Base-by-base conservation (phyloP, 2,888 invertebrate genomes). In the Ditula angustiorana region DNA sequence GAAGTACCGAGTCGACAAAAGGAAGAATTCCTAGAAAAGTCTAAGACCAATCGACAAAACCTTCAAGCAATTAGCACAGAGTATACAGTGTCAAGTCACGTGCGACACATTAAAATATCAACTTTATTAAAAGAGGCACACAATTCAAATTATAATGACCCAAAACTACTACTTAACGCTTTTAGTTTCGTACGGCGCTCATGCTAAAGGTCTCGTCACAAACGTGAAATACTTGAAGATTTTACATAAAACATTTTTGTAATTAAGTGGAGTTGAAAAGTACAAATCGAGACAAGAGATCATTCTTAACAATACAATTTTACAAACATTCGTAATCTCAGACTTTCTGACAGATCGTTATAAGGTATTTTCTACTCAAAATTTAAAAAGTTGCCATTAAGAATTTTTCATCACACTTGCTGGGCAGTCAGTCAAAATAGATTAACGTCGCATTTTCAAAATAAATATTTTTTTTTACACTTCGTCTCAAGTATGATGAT, bases 1-100 rank as follows among this genome's bases (percentile, higher is more conserved):
- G 62, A 62, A 62, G 62, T 49, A 37, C n/a, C 35, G 21, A 16
- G 8, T 37, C 13, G 24, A 37, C 37, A 21, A 47, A 23, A n/a
- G 47, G 26, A 50, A 50, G 28, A 50, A 23, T 16, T 28, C 19
- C 19, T 8, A 41, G 10, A 10, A 19, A 41, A 19, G 3, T n/a
- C 13, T 13, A 13, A 2, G 3, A n/a, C 7, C 3, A 13, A n/a
- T 37, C 5, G 23, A 53, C 41, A 26, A 1, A 26, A 41, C 23
- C 1, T 10, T 19, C 30, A 21, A 33, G 19, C 10, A n/a, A n/a
- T n/a, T 11, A 21, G 30, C 26, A 5, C 26, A 26, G 26, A 26
- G 26, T 19, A 19, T 2, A n/a, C n/a, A n/a, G n/a, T n/a, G n/a
- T n/a, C n/a, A n/a, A n/a, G n/a, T n/a, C n/a, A n/a, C n/a, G n/a